Evolutionary conservation across 1,140 invertebrate genomes (phyloP).

Genomic region (Drosophila kurseongensis): DNA sequence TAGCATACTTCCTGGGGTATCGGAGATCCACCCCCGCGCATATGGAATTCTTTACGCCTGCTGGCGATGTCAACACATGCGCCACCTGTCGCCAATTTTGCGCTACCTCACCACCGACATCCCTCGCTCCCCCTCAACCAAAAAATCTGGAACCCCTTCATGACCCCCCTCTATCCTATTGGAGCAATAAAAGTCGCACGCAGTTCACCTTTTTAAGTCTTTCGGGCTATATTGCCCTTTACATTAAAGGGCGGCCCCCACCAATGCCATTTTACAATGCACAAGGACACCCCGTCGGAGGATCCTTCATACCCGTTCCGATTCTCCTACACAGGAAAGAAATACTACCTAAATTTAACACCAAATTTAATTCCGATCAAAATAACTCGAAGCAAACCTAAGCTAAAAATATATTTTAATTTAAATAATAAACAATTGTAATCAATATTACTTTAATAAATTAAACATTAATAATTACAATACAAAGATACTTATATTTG

Average conservation of each 20-base stretch:
- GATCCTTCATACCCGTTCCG: neutral
- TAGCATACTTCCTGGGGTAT: conserved; percentile 38
- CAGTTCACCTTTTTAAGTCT: conserved; percentile 59
- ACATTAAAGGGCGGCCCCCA: conserved; percentile 33
- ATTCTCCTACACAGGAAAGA: neutral
- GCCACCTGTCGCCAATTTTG: conserved; percentile 71
- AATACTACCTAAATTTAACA: neutral
- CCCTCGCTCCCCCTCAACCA: neutral
- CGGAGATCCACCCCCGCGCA: conserved; percentile 38
- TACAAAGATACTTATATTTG: neutral
- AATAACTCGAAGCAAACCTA: too few relatives aligned
- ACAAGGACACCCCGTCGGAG: conserved; percentile 28
- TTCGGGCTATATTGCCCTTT: conserved; percentile 50
- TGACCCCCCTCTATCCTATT: conserved; percentile 1
- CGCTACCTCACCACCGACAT: conserved; percentile 4
- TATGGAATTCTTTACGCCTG: conserved; percentile 37
- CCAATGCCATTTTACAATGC: conserved; percentile 51
- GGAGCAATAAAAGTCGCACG: conserved; percentile 74
- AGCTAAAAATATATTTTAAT: too few relatives aligned
- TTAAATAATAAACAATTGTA: too few relatives aligned
- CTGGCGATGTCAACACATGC: conserved; percentile 64
- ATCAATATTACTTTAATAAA: too few relatives aligned
- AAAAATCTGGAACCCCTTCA: neutral
- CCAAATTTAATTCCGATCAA: neutral
- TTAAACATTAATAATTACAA: neutral